Evolutionary conservation across 2,888 invertebrate genomes (phyloP).

Genomic region (Listrodromus nycthemerus): DNA sequence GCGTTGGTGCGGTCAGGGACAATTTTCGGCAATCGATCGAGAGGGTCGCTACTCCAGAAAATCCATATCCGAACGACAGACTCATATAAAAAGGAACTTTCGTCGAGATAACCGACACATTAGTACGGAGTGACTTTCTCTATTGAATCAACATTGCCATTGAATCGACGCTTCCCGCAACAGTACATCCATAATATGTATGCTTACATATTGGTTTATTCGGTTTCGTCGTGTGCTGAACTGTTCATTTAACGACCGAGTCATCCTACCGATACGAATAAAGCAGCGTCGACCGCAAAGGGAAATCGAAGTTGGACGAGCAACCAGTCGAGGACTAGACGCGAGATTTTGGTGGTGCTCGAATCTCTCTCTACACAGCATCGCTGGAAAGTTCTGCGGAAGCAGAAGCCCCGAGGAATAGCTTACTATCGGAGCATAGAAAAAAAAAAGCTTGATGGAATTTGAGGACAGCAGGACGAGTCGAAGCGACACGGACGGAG

Average conservation of each 20-base stretch:
- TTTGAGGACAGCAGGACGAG: background rate
- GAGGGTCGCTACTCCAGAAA: constrained; percentile 44
- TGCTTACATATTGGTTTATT: too few relatives aligned
- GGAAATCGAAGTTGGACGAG: background rate
- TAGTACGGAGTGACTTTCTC: too few relatives aligned
- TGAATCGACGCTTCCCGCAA: too few relatives aligned
- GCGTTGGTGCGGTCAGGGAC: constrained; percentile 64
- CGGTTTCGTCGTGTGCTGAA: too few relatives aligned
- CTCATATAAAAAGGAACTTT: constrained; percentile 73
- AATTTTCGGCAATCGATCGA: constrained; percentile 47
- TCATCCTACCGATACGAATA: background rate
- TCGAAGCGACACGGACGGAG: background rate
- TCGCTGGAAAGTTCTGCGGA: background rate
- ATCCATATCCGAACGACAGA: constrained; percentile 73
- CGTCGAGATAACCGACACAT: background rate
- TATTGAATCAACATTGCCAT: too few relatives aligned
- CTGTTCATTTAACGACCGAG: too few relatives aligned
- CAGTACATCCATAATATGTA: too few relatives aligned
- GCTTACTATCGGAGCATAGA: background rate
- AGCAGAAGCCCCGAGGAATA: constrained; percentile 3
- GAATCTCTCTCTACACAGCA: background rate
- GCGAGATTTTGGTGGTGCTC: constrained; percentile 3
- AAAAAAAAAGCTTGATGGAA: constrained; percentile 7
- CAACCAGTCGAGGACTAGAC: background rate
- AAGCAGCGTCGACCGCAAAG: background rate